Evolutionary conservation across 2,797 vertebrate genomes (phyloP).

Genomic region (Pipistrellus kuhlii): DNA sequence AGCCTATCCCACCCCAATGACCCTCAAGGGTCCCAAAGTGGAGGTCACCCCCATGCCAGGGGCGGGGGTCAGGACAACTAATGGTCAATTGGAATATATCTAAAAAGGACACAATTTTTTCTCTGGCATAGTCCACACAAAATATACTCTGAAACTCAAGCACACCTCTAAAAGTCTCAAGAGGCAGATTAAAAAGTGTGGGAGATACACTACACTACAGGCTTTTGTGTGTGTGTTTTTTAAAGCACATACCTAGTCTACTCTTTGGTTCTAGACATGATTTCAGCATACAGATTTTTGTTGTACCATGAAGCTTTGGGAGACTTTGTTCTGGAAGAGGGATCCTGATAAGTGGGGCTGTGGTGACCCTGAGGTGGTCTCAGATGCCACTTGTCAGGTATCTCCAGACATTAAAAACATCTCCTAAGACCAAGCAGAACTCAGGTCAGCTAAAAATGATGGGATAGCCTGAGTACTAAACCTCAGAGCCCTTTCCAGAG

Average conservation of each 20-base stretch:
- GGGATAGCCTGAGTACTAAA: not conserved
- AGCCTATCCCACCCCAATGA: not conserved
- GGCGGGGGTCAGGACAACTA: not conserved
- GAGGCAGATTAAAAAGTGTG: not conserved
- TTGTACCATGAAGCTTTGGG: not conserved
- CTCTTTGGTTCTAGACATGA: not conserved
- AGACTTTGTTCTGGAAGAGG: not conserved
- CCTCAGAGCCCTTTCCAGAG: not conserved
- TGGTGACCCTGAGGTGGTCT: not conserved
- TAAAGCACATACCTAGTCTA: not conserved
- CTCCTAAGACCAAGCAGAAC: not conserved
- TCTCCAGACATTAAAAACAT: not conserved
- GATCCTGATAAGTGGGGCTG: no score
- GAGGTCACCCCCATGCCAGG: not conserved
- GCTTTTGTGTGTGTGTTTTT: not conserved
- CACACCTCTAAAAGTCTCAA: not conserved
- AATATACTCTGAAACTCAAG: not conserved
- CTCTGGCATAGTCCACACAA: not conserved
- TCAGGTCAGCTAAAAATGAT: not conserved
- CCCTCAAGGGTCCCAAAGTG: not conserved
- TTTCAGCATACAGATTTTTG: not conserved
- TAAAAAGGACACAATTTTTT: not conserved
- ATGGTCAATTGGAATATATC: not conserved
- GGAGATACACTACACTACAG: not conserved
- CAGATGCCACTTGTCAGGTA: not conserved